These are phyloP conservation scores for Nyctibius bracteatus DNA, from an alignment of 2,113 vertebrate genomes.

Conservation along the genomic window DNA sequence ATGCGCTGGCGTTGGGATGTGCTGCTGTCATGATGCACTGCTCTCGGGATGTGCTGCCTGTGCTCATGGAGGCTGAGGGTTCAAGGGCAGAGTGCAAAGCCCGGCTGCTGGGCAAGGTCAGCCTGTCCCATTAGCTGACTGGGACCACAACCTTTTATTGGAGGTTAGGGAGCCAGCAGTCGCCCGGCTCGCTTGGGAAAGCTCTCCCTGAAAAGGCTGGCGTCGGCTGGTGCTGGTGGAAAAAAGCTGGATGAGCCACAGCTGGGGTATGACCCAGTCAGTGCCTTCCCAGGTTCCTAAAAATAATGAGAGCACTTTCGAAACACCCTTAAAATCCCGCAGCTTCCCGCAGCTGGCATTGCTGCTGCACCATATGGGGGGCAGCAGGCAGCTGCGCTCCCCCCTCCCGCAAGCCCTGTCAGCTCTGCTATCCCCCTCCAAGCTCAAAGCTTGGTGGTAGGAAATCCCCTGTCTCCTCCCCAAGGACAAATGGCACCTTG, in stretches of 20 bases:
- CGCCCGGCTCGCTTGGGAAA: background rate
- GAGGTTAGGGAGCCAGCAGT: background rate
- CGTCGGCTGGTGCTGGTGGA: background rate
- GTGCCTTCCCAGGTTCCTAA: background rate
- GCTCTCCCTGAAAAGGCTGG: background rate
- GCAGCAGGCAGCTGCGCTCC: background rate
- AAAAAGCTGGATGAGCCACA: background rate
- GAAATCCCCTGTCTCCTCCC: background rate
- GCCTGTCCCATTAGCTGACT: background rate
- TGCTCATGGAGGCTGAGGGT: background rate
- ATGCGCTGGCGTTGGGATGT: fast-evolving
- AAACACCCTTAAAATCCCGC: background rate
- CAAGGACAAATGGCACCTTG: background rate
- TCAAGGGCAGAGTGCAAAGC: fast-evolving
- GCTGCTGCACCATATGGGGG: fast-evolving
- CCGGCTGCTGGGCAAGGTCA: background rate
- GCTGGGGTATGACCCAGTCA: background rate
- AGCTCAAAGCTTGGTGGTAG: background rate
- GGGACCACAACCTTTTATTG: fast-evolving
- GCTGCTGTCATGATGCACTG: background rate
- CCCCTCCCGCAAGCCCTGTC: background rate
- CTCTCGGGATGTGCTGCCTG: background rate
- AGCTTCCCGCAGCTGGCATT: background rate
- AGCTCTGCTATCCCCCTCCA: background rate
- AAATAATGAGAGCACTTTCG: background rate